phyloP scores from a whole-genome alignment of 2,888 invertebrate species.

The Bruchidius siliquastri region DNA sequence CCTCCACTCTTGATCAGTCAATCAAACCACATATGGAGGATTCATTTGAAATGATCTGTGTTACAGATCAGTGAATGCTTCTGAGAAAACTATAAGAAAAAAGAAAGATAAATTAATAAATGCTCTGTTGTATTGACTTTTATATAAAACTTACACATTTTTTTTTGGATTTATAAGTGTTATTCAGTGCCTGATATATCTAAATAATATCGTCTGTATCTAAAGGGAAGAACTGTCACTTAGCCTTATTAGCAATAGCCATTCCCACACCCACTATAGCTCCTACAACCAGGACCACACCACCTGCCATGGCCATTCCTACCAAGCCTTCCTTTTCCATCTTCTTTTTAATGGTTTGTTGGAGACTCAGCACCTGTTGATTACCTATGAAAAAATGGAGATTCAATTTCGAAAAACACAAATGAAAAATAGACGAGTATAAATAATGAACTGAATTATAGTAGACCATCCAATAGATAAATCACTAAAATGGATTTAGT shows the following conservation, averaged over 20 bases:
- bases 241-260: slow-evolving; percentile 56
- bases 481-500: no score
- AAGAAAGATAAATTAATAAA: neutral
- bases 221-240: slow-evolving; percentile 23
- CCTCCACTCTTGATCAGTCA: no score
- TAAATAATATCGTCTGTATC: neutral
- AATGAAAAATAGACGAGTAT: neutral
- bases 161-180: neutral
- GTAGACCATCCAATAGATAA: no score
- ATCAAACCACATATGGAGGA: no score
- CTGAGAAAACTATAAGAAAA: no score
- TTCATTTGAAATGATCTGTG: no score
- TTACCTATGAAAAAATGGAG: slow-evolving; percentile 57
- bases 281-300: slow-evolving; percentile 79
- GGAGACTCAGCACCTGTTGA: slow-evolving; percentile 68
- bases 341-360: slow-evolving; percentile 80
- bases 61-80: no score
- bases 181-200: neutral
- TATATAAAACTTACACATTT: neutral
- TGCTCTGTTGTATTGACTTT: neutral
- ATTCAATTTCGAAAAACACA: no score
- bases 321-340: slow-evolving; percentile 88
- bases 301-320: slow-evolving; percentile 86
- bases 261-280: slow-evolving; percentile 80
- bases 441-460: no score